A percentile compares a stretch with the other conserved stretches of the same genome.
These are phyloP conservation scores for Pantelozetes paolii DNA, from an alignment of 2,888 invertebrate genomes.

Conservation along the genomic window DNA sequence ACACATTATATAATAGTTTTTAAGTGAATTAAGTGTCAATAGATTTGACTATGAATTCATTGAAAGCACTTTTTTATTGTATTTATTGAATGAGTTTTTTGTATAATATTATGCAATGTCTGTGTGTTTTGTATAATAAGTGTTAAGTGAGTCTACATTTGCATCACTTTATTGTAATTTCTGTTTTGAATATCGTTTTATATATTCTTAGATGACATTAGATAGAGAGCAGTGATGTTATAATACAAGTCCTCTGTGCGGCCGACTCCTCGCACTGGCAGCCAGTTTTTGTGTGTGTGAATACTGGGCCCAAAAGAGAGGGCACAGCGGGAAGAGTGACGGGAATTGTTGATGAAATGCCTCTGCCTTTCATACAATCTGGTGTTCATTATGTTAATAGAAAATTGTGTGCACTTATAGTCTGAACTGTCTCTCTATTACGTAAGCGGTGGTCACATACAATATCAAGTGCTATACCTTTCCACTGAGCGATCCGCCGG, in stretches of 20 bases:
- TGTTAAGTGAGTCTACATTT: conserved; percentile 17
- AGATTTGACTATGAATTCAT: not conserved
- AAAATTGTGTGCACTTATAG: not conserved
- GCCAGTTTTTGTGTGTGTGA: not conserved
- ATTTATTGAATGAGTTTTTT: not conserved
- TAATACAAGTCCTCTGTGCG: not conserved
- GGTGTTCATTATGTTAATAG: conserved; percentile 12
- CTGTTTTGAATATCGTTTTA: not conserved
- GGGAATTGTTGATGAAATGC: not conserved
- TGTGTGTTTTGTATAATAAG: conserved; percentile 16
- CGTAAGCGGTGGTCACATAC: conserved; percentile 3
- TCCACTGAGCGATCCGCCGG: not conserved
- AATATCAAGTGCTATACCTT: not conserved
- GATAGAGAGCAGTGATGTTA: not conserved
- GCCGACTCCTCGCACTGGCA: not conserved
- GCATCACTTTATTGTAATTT: not conserved
- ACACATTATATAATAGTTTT: not conserved
- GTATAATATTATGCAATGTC: not conserved
- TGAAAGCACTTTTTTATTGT: not conserved
- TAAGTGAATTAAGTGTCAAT: conserved; percentile 24
- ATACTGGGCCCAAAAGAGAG: not conserved
- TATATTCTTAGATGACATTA: not conserved
- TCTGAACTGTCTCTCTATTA: not conserved
- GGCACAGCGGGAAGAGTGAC: not conserved
- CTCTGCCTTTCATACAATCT: not conserved